phyloP scores from a whole-genome alignment of 1,140 invertebrate species.

The Vollenhovia emeryi region DNA sequence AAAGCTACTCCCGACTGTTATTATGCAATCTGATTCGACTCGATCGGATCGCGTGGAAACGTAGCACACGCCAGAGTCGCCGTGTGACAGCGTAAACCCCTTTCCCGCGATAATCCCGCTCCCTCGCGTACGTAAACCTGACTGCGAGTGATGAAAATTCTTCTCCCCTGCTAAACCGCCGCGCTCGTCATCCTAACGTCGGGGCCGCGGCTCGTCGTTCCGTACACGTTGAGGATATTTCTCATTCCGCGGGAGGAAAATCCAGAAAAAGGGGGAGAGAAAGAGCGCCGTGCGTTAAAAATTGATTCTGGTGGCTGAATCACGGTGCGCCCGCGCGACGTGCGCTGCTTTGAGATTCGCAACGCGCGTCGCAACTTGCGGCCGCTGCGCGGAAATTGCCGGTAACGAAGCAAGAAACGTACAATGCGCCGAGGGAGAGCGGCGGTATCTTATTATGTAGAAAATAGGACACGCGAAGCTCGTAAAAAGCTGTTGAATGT shows the following conservation, averaged over 20 bases:
- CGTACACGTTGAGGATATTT: constrained; percentile 18
- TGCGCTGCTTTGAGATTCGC: constrained; percentile 45
- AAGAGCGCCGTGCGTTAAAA: constrained; percentile 51
- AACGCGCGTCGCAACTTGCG: constrained; percentile 28
- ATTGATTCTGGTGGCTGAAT: constrained; percentile 51
- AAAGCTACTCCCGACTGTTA: constrained; percentile 13
- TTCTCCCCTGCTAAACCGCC: not conserved
- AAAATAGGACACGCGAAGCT: constrained; percentile 44
- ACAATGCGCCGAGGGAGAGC: constrained; percentile 32
- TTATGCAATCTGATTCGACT: constrained; percentile 57
- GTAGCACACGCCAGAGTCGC: not conserved
- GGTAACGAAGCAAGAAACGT: constrained; percentile 57
- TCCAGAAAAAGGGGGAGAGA: constrained; percentile 18
- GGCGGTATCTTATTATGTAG: constrained; percentile 48
- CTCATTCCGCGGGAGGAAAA: constrained; percentile 6
- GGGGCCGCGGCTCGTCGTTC: not conserved
- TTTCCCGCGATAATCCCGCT: not conserved
- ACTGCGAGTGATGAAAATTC: not conserved
- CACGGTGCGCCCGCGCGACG: constrained; percentile 42
- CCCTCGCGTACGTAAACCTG: not conserved
- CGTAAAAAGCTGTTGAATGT: constrained; percentile 28
- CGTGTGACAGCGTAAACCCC: not conserved
- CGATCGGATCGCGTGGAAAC: constrained; percentile 55
- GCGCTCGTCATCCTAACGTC: not conserved
- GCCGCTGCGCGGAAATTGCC: constrained; percentile 39